Evolutionary conservation across 2,797 vertebrate species (phyloP).

Genomic region (Malacoraja senta): DNA sequence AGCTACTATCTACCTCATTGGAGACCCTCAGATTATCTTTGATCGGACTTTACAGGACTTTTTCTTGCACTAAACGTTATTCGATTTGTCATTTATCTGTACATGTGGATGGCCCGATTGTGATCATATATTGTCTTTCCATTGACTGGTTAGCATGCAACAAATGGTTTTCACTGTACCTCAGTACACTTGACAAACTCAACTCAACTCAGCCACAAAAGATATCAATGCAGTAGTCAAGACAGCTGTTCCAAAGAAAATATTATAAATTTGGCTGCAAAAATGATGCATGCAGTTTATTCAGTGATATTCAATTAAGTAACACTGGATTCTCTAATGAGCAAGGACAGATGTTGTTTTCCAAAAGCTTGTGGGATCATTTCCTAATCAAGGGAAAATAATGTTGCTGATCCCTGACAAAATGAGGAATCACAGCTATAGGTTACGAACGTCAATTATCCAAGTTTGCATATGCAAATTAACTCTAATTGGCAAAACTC

Average conservation of each 20-base stretch:
- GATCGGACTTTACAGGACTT: no score
- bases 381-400: neutral
- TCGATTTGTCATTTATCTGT: no score
- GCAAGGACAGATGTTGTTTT: neutral
- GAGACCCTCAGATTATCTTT: no score
- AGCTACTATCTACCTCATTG: no score
- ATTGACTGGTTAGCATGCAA: no score
- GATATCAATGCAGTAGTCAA: neutral
- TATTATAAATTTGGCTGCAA: neutral
- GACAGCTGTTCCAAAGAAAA: neutral
- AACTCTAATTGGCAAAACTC: neutral
- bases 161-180: no score
- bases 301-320: neutral
- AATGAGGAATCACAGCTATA: neutral
- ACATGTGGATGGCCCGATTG: no score
- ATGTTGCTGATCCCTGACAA: neutral
- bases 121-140: no score
- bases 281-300: neutral
- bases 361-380: neutral
- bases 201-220: neutral
- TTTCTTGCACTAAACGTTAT: no score
- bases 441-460: neutral
- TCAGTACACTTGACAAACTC: no score
- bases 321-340: neutral
- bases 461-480: slow-evolving; percentile 9